phyloP scores from a whole-genome alignment of 2,113 vertebrate species.

The Daubentonia madagascariensis region DNA sequence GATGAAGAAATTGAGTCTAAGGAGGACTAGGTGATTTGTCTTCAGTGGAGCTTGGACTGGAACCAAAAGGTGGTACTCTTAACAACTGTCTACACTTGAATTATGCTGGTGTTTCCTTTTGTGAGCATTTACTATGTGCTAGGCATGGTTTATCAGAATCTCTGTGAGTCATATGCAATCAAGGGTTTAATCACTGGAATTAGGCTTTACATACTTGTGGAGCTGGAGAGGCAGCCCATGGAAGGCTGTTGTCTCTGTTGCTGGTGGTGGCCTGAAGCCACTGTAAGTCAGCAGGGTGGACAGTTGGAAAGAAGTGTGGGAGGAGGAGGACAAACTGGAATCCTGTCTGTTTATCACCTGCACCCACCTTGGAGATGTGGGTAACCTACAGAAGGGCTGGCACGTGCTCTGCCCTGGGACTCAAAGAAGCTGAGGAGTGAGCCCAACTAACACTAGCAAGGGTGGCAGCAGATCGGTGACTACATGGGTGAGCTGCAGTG shows the following conservation, averaged over 20 bases:
- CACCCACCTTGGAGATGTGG: neutral
- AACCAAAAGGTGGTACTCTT: neutral
- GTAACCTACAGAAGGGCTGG: neutral
- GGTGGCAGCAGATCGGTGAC: neutral
- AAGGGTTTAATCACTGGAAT: neutral
- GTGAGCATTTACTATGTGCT: neutral
- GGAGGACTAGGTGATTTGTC: neutral
- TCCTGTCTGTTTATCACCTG: neutral
- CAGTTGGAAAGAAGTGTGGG: neutral
- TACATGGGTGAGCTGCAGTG: fast-evolving
- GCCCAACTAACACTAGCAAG: neutral
- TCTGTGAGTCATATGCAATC: neutral
- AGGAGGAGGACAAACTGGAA: neutral
- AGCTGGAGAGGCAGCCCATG: neutral
- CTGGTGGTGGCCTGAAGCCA: neutral
- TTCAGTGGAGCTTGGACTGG: neutral
- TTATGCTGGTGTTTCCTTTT: neutral
- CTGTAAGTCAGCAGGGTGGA: neutral
- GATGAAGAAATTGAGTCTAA: neutral
- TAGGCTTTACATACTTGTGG: neutral
- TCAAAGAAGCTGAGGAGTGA: neutral
- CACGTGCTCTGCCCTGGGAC: neutral
- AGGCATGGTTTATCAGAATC: neutral
- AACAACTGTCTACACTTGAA: neutral
- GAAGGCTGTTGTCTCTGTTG: neutral